Percentiles rank a stretch among this genome's conserved stretches.
Evolutionary conservation across 2,113 vertebrate species (phyloP).

Genomic region (Bombycilla garrulus): DNA sequence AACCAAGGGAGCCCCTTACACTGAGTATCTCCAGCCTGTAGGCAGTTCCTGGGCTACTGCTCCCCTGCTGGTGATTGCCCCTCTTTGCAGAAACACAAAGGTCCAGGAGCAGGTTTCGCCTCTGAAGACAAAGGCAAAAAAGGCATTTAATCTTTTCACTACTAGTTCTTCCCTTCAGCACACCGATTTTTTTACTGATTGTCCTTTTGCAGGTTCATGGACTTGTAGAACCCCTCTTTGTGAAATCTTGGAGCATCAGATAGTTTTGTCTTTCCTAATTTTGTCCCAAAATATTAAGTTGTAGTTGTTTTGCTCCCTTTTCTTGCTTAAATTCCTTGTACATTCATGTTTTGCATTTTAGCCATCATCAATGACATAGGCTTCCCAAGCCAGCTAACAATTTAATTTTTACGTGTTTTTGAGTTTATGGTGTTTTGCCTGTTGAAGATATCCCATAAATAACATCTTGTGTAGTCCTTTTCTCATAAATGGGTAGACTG

Average conservation of each 20-base stretch:
- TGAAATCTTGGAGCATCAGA: not conserved
- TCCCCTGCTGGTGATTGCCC: not conserved
- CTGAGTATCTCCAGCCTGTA: not conserved
- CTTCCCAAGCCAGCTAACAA: not conserved
- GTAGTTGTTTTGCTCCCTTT: not conserved
- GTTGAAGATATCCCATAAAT: not conserved
- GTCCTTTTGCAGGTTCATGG: not conserved
- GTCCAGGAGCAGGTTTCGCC: not conserved
- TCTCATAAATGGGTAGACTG: not conserved
- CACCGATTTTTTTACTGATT: rapidly evolving
- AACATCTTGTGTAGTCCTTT: not conserved
- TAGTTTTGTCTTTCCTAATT: not conserved
- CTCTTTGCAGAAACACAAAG: not conserved
- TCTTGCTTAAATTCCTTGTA: not conserved
- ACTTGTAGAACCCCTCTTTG: not conserved
- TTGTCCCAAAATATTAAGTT: not conserved
- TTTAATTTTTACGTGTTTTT: not conserved
- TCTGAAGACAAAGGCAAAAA: not conserved
- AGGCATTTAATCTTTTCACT: not conserved
- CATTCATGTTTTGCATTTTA: not conserved
- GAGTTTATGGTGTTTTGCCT: not conserved
- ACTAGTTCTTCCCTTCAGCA: not conserved
- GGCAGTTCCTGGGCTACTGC: not conserved
- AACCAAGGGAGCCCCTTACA: not conserved
- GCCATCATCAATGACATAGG: not conserved